These are phyloP conservation scores for Hetaerina americana DNA, from an alignment of 1,140 invertebrate genomes.

Conservation along the genomic window DNA sequence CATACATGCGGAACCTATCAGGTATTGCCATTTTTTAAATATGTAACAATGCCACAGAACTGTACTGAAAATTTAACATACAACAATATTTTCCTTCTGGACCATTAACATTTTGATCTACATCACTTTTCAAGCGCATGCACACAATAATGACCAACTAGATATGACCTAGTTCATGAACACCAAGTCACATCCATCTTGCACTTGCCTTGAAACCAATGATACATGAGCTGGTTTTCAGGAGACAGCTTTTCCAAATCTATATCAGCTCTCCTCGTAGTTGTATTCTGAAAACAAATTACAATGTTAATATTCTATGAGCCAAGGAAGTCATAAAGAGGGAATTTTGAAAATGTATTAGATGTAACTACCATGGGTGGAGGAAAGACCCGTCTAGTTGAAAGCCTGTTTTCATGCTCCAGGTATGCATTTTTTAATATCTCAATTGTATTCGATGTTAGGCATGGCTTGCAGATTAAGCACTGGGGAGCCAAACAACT, in stretches of 20 bases:
- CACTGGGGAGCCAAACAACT: conserved; percentile 56
- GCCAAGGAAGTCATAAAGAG: background rate
- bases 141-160: background rate
- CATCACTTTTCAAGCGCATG: background rate
- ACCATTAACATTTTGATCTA: background rate
- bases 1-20: background rate
- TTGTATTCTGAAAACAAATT: background rate
- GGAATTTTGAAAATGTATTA: background rate
- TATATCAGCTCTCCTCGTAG: background rate
- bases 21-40: background rate
- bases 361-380: conserved; percentile 48
- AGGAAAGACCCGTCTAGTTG: conserved; percentile 69
- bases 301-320: background rate
- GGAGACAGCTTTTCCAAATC: conserved; percentile 33
- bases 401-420: conserved; percentile 65
- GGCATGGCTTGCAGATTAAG: conserved; percentile 61
- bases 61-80: background rate
- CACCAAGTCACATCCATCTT: conserved; percentile 59
- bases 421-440: conserved; percentile 53
- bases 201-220: conserved; percentile 79
- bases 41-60: background rate
- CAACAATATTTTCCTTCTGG: background rate
- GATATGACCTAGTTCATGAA: background rate
- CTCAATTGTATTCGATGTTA: conserved; percentile 42
- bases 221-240: conserved; percentile 51